Evolutionary conservation across 1,140 invertebrate species (phyloP).

Genomic region (Aphelenchoides besseyi): DNA sequence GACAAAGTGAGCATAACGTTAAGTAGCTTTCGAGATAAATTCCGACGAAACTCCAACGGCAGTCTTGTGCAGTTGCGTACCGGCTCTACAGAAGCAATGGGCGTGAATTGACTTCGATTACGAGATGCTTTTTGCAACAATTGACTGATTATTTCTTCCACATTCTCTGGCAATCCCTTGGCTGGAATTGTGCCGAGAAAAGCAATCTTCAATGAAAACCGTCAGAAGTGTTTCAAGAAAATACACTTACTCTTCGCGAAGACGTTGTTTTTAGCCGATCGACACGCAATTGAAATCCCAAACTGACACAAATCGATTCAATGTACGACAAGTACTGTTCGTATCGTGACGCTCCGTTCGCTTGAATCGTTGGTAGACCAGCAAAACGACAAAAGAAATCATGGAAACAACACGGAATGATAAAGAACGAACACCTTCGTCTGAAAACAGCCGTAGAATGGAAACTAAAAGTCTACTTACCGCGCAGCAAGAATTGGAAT

Average conservation of each 20-base stretch:
- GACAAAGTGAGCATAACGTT: constrained; percentile 11
- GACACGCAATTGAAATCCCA: constrained; percentile 31
- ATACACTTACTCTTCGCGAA: constrained; percentile 38
- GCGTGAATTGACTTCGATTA: constrained; percentile 26
- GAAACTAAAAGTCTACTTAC: constrained; percentile 47
- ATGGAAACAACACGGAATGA: constrained; percentile 38
- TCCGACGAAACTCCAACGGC: constrained; percentile 22
- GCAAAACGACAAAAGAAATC: constrained; percentile 35
- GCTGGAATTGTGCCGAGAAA: constrained; percentile 34
- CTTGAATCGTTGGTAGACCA: background rate
- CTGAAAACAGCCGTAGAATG: constrained; percentile 20
- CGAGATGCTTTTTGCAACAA: constrained; percentile 19
- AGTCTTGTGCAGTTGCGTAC: constrained; percentile 38
- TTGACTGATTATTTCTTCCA: constrained; percentile 31
- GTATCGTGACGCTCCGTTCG: constrained; percentile 15
- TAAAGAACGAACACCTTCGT: constrained; percentile 36
- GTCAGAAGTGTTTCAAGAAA: too few relatives aligned
- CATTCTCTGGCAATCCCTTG: constrained; percentile 21
- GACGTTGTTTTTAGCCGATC: constrained; percentile 41
- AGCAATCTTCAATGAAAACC: constrained; percentile 39
- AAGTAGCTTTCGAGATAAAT: constrained; percentile 17
- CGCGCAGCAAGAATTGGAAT: constrained; percentile 83
- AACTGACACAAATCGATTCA: constrained; percentile 17
- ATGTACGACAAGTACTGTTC: constrained; percentile 43
- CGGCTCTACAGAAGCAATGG: constrained; percentile 13